Evolutionary conservation across 2,888 invertebrate genomes (phyloP).

Genomic region (Diloba caeruleocephala): DNA sequence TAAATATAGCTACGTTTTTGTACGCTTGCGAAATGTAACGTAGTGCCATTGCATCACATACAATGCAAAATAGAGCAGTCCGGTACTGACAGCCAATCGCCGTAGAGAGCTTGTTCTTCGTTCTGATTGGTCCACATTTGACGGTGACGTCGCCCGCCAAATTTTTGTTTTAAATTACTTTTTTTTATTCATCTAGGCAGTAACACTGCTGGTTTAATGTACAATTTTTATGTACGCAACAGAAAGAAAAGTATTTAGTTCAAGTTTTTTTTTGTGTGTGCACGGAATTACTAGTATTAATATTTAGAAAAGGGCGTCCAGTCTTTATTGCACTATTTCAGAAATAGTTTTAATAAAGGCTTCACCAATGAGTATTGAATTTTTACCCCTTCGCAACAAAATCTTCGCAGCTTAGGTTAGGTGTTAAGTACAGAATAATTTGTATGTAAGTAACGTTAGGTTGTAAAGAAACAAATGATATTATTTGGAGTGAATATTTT

Average conservation of each 20-base stretch:
- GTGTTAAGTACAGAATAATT: constrained; percentile 78
- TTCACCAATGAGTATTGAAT: constrained; percentile 63
- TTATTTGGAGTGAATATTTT: constrained; percentile 69
- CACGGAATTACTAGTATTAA: constrained; percentile 21
- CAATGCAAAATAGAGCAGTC: constrained; percentile 50
- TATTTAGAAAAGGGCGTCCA: constrained; percentile 58
- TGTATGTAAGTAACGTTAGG: constrained; percentile 70
- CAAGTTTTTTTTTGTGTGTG: constrained; percentile 15
- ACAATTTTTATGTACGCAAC: constrained; percentile 17
- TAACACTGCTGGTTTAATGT: constrained; percentile 26
- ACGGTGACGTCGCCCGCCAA: constrained; percentile 71
- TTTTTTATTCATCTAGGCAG: constrained; percentile 44
- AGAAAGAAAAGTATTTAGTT: constrained; percentile 1
- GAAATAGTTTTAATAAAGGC: constrained; percentile 83
- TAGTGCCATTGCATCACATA: constrained; percentile 75
- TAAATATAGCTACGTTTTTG: constrained; percentile 46
- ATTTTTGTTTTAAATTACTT: constrained; percentile 55
- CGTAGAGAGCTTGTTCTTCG: constrained; percentile 63
- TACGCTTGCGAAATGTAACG: constrained; percentile 48
- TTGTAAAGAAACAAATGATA: constrained; percentile 78
- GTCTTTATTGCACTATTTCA: constrained; percentile 84
- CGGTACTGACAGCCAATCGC: constrained; percentile 64
- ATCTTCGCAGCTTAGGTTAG: constrained; percentile 71
- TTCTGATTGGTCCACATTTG: constrained; percentile 64
- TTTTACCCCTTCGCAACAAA: constrained; percentile 60